A percentile compares a stretch with the other conserved stretches of the same genome.
These are phyloP conservation scores for Dinocampus coccinellae DNA, from an alignment of 2,888 invertebrate genomes.

Conservation along the genomic window DNA sequence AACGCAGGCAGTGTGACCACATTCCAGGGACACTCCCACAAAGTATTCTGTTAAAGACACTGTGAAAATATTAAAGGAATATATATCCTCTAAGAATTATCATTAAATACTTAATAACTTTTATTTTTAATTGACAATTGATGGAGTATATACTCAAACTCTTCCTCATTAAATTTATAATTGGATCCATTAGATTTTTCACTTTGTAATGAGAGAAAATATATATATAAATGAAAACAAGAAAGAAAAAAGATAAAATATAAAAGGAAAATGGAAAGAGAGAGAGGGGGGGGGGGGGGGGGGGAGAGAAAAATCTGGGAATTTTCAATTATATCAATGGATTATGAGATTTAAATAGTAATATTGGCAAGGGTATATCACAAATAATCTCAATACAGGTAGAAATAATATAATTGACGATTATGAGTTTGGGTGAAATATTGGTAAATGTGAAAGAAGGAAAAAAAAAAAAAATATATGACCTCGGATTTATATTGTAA, in stretches of 20 bases:
- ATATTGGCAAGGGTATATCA: too few species aligned
- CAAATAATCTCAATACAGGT: too few species aligned
- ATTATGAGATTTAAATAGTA: too few species aligned
- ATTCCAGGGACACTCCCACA: conserved; percentile 62
- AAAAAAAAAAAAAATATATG: conserved; percentile 6
- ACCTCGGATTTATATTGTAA: conserved; percentile 1
- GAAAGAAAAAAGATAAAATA: too few species aligned
- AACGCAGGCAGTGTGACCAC: conserved; percentile 58
- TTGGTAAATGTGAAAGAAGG: neutral
- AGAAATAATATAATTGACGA: neutral
- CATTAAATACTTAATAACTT: neutral
- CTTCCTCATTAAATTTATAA: neutral
- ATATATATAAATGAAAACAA: neutral
- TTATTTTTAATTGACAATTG: neutral
- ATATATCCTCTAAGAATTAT: conserved; percentile 19
- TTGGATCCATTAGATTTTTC: conserved; percentile 6
- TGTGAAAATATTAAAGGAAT: conserved; percentile 25
- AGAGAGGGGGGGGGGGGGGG: too few species aligned
- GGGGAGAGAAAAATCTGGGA: too few species aligned
- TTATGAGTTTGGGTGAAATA: neutral
- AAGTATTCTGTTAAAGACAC: conserved; percentile 32
- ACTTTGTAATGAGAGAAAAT: conserved; percentile 2
- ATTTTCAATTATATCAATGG: too few species aligned
- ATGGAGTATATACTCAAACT: neutral
- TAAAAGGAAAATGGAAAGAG: too few species aligned